A percentile compares a stretch with the other conserved stretches of the same genome.
Conservation (phyloP, 2,888 invertebrate genomes). For the Lordiphosa andalusiaca region DNA sequence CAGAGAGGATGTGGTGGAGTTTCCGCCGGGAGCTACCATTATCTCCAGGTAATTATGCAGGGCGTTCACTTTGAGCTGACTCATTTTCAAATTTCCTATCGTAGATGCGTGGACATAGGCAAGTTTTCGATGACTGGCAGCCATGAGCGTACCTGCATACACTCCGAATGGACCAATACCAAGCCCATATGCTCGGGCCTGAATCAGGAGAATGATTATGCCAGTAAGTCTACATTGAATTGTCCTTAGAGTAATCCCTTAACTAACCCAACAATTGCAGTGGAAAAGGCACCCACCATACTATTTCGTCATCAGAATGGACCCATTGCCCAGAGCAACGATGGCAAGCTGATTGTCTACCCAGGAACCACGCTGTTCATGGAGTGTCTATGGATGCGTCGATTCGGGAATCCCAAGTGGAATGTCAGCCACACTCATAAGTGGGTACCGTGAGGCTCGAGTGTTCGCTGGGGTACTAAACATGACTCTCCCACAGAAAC, state of each 20-base stretch:
- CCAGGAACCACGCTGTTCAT: constrained; percentile 92
- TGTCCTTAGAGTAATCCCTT: rapidly evolving
- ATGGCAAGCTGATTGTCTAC: constrained; percentile 91
- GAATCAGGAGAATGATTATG: constrained; percentile 92
- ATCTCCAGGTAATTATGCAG: constrained; percentile 82
- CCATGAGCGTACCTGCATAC: constrained; percentile 86
- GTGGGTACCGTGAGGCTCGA: constrained; percentile 45
- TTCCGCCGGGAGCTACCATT: constrained; percentile 87
- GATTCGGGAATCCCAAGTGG: constrained; percentile 93
- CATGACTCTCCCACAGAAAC: constrained; percentile 80
- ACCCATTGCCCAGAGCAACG: constrained; percentile 92
- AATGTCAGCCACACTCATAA: constrained; percentile 85
- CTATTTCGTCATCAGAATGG: constrained; percentile 90
- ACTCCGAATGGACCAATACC: constrained; percentile 90
- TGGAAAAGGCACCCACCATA: constrained; percentile 93
- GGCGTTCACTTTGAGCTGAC: too few relatives aligned
- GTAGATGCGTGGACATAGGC: constrained; percentile 90
- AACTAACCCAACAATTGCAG: constrained; percentile 75
- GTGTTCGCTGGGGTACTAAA: not conserved
- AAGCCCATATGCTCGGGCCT: constrained; percentile 90
- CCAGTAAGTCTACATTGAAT: constrained; percentile 83
- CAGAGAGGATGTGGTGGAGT: constrained; percentile 88
- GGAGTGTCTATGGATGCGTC: constrained; percentile 93
- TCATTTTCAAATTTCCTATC: not conserved
- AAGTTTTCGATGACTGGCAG: constrained; percentile 91